Conservation (phyloP, 2,113 vertebrate species). For the Kobus ellipsiprymnus region DNA sequence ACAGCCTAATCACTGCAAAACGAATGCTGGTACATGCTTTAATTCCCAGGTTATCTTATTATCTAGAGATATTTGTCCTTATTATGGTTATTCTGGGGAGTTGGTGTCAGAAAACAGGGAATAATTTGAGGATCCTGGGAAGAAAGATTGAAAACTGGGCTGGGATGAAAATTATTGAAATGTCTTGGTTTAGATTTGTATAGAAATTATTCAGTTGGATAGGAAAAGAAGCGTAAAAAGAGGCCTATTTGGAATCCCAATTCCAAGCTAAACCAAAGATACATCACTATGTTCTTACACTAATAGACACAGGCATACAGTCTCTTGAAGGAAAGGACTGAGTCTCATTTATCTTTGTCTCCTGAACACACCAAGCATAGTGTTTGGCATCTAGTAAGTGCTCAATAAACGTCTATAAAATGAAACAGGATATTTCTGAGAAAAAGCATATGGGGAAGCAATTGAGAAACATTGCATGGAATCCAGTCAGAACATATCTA, state of each 20-base stretch:
- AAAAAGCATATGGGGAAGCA: background rate
- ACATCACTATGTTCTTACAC: background rate
- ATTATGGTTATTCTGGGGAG: slow-evolving; percentile 57
- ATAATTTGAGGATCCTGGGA: slow-evolving; percentile 43
- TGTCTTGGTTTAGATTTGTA: slow-evolving; percentile 3
- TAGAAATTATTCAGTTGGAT: slow-evolving; percentile 35
- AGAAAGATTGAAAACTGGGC: slow-evolving; percentile 55
- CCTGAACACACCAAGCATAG: background rate
- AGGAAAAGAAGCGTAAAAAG: background rate
- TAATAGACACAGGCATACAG: background rate
- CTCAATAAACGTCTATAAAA: background rate
- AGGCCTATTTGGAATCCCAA: background rate
- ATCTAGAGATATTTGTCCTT: slow-evolving; percentile 65
- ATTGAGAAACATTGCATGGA: background rate
- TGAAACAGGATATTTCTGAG: slow-evolving; percentile 14
- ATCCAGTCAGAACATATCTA: background rate
- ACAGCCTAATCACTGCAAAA: slow-evolving; percentile 45
- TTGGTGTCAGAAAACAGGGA: slow-evolving; percentile 41
- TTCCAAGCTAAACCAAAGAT: background rate
- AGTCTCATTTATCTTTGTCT: background rate
- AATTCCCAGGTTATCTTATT: slow-evolving; percentile 68
- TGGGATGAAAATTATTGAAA: slow-evolving; percentile 35
- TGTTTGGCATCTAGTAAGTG: background rate
- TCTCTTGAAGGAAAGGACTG: background rate
- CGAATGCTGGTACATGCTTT: slow-evolving; percentile 40